These are phyloP conservation scores for Rotaria sp. DNA, from an alignment of 2,888 invertebrate species.

Conservation along the genomic window DNA sequence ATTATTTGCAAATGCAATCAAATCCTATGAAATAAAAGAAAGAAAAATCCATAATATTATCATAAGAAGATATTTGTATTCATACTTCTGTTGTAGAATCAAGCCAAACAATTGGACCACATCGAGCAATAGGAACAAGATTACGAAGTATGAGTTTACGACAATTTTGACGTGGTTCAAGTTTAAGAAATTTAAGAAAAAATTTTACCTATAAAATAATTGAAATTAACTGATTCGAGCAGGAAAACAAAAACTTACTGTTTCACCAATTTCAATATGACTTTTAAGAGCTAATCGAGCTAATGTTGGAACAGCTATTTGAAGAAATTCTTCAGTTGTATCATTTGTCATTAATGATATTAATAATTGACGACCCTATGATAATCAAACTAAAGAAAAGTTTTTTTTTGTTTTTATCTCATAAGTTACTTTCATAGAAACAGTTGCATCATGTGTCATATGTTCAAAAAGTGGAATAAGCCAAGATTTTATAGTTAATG, in stretches of 20 bases:
- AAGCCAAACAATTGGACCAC: background rate
- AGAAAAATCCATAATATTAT: background rate
- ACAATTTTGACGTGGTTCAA: conserved; percentile 23
- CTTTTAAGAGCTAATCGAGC: conserved; percentile 27
- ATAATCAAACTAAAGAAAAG: background rate
- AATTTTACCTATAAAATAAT: background rate
- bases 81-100: conserved; percentile 23
- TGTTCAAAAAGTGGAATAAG: conserved; percentile 81
- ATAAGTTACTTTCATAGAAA: conserved; percentile 65
- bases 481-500: conserved; percentile 79
- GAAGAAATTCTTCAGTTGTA: conserved; percentile 23
- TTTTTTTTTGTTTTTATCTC: background rate
- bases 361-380: background rate
- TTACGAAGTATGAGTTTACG: background rate
- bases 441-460: conserved; percentile 77
- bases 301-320: conserved; percentile 28
- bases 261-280: conserved; percentile 29
- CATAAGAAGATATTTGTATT: background rate
- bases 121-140: conserved; percentile 24
- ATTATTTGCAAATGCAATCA: conserved; percentile 5
- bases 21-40: background rate
- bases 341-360: background rate
- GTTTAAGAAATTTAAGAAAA: conserved; percentile 25
- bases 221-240: background rate
- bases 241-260: background rate